Conservation (phyloP, 2,888 invertebrate species). For the Pseudoips prasinana region DNA sequence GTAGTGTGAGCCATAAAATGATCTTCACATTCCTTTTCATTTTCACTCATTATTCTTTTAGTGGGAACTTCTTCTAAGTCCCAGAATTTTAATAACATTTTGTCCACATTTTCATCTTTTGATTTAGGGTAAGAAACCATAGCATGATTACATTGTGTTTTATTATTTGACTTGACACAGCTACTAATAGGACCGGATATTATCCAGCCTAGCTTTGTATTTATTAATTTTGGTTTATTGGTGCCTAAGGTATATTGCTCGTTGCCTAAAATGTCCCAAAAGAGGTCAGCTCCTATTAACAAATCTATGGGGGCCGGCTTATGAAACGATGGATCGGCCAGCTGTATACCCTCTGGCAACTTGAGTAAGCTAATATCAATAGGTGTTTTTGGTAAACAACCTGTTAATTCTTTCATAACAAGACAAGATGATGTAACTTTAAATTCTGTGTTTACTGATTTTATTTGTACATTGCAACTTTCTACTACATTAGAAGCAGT, state of each 20-base stretch:
- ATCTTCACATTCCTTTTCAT: conserved; percentile 15
- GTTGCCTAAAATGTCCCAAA: conserved; percentile 9
- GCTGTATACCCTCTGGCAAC: conserved; percentile 1
- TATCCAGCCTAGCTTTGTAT: conserved; percentile 7
- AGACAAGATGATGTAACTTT: conserved; percentile 13
- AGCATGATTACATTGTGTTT: conserved; percentile 10
- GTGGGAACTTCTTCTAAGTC: conserved; percentile 6
- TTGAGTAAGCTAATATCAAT: conserved; percentile 1
- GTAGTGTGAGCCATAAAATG: conserved; percentile 19
- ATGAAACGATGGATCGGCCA: conserved; percentile 12
- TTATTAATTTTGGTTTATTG: conserved; percentile 1
- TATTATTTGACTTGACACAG: too few species aligned
- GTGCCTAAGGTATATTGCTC: conserved; percentile 1
- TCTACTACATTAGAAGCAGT: conserved; percentile 1
- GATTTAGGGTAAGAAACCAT: conserved; percentile 2
- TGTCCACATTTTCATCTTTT: conserved; percentile 6
- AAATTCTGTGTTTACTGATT: conserved; percentile 12
- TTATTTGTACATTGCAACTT: conserved; percentile 8
- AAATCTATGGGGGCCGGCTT: conserved; percentile 2
- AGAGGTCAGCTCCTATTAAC: conserved; percentile 1
- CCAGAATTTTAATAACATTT: conserved; percentile 8
- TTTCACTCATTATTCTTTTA: neutral
- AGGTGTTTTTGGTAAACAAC: conserved; percentile 1
- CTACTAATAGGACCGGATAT: conserved; percentile 5
- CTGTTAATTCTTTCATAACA: conserved; percentile 18